Percentiles rank a stretch among this genome's conserved stretches.
phyloP scores from a whole-genome alignment of 2,888 invertebrate genomes.

The Pterobdella sp. region DNA sequence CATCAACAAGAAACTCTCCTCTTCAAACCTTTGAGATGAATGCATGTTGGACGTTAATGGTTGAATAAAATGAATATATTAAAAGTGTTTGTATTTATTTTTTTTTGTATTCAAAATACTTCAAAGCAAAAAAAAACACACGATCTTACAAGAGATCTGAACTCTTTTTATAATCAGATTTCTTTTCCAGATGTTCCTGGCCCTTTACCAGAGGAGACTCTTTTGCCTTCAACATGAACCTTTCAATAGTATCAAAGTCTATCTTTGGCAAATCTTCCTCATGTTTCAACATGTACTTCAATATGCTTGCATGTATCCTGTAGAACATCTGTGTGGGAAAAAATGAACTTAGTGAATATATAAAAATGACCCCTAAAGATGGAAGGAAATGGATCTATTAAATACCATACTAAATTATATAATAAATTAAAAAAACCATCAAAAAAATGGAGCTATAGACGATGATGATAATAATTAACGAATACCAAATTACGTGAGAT shows the following conservation, averaged over 20 bases:
- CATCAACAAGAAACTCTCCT: conserved; percentile 14
- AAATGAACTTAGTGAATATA: no score
- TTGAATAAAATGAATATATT: no score
- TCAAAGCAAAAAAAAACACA: background rate
- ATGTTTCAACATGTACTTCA: conserved; percentile 63
- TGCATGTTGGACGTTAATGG: no score
- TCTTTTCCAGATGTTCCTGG: conserved; percentile 13
- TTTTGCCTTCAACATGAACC: conserved; percentile 46
- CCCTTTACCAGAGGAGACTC: conserved; percentile 47
- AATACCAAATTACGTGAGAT: background rate
- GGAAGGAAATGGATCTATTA: no score
- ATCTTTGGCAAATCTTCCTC: conserved; percentile 37
- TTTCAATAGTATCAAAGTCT: conserved; percentile 43
- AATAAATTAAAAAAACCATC: no score
- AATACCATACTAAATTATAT: no score
- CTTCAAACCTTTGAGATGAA: background rate
- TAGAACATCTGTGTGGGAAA: conserved; percentile 54
- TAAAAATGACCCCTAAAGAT: no score
- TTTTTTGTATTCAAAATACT: background rate
- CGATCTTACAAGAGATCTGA: background rate
- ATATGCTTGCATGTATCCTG: conserved; percentile 76
- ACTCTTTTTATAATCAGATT: background rate
- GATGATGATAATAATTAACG: no score
- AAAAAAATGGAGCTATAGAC: no score
- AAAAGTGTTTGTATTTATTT: background rate